Evolutionary conservation across 2,113 vertebrate genomes (phyloP), one percentile per base, ranked within the genome.

Genomic region (Caretta caretta): DNA sequence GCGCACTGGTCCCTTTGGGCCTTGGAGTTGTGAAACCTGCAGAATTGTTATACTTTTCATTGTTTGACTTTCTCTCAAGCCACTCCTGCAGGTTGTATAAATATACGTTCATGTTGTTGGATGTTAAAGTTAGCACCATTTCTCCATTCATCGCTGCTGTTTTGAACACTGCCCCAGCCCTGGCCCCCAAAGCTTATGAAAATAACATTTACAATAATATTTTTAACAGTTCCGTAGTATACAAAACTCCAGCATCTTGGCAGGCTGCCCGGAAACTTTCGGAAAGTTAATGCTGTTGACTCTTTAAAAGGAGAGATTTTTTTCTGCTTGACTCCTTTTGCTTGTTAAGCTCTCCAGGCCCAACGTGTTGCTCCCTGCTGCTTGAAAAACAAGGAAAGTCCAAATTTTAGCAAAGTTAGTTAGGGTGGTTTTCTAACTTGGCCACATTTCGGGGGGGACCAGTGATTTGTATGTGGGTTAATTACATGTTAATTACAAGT

Each of bases 201-300:
- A 97, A 97, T 96, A 97, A 93, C 96, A 91, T 96, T 90, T 90
- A 94, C 91, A 96, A 97, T 97, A 97, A 97, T 98, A 97, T 97
- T 97, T 97, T 97, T 97, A 97, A 91, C 97, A 96, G 96, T 96
- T 97, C 97, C 62, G 94, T 96, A 97, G 96, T 98, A 96, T 94
- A 96, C 97, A 96, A 84, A 97, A 85, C 96, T 97, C 62, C 86
- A 95, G 95, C 1, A 31, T 94, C 80, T 93, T 98, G 97, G 97
- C 98, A 97, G 95, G 54, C 93, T 87, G 97, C 97, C 97, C 91
- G 96, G 97, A 98, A 98, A 98, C 92, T 97, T 96, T 93, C 93
- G 93, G 96, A 94, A 98, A 98, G 96, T 97, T 96, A 96, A 94
- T 96, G 96, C 93, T 94, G 93, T 97, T 97, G 97, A 35, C 94